Evolutionary conservation across 2,888 invertebrate genomes (phyloP).

Genomic region (Agrochola lychnidis): DNA sequence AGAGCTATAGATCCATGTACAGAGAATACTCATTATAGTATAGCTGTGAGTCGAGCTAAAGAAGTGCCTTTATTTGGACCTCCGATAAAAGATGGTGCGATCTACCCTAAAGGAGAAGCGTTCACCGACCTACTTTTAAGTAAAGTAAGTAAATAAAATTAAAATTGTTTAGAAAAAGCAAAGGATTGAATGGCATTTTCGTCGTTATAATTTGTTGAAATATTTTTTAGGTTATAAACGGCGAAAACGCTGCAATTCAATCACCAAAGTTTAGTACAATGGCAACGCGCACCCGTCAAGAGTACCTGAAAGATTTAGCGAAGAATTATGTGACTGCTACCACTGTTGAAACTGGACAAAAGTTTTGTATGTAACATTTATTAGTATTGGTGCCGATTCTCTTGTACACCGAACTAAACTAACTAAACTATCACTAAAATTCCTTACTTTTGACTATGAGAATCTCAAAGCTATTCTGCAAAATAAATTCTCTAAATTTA

Average conservation of each 20-base stretch:
- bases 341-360: slow-evolving; percentile 95
- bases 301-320: slow-evolving; percentile 98
- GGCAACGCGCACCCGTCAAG: slow-evolving; percentile 98
- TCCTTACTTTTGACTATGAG: too few relatives aligned
- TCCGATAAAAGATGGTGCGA: slow-evolving; percentile 96
- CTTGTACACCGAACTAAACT: too few relatives aligned
- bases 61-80: slow-evolving; percentile 99
- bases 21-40: slow-evolving; percentile 97
- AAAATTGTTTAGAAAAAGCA: background rate
- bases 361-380: slow-evolving; percentile 93
- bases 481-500: too few relatives aligned
- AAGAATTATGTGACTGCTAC: slow-evolving; percentile 95
- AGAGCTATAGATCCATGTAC: slow-evolving; percentile 97
- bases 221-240: slow-evolving; percentile 94
- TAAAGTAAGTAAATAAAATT: slow-evolving; percentile 89
- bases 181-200: background rate
- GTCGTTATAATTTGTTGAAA: background rate
- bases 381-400: too few relatives aligned
- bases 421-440: too few relatives aligned
- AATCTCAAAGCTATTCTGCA: too few relatives aligned
- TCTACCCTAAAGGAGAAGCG: slow-evolving; percentile 96
- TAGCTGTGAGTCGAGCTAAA: slow-evolving; percentile 95
- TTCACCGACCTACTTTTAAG: slow-evolving; percentile 98
- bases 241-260: slow-evolving; percentile 98
- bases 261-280: slow-evolving; percentile 99